A percentile compares a stretch with the other conserved stretches of the same genome.
Evolutionary conservation across 2,113 vertebrate genomes (phyloP).

Genomic region (Baryphthengus martii): DNA sequence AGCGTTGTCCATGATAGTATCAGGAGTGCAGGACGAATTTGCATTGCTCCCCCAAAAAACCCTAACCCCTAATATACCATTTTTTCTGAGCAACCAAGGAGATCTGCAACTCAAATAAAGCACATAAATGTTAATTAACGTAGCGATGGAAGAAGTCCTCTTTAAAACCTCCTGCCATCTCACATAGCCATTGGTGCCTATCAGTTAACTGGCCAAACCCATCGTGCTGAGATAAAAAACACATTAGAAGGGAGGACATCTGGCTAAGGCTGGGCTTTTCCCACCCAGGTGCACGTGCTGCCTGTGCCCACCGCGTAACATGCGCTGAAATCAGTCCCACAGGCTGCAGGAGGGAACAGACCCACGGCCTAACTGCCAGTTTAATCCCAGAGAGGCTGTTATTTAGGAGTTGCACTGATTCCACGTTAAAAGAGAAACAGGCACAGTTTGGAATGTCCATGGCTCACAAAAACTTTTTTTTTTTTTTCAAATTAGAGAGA

Average conservation of each 20-base stretch:
- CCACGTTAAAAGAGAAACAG: neutral
- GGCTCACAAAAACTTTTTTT: neutral
- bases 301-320: accelerated
- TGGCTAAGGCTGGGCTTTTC: neutral
- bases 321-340: neutral
- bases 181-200: neutral
- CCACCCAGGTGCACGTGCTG: neutral
- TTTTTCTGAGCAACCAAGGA: neutral
- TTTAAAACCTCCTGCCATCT: neutral
- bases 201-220: neutral
- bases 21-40: neutral
- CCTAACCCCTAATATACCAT: neutral
- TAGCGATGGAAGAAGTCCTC: neutral
- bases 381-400: neutral
- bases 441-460: neutral
- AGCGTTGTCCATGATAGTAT: neutral
- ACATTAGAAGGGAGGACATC: neutral
- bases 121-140: neutral
- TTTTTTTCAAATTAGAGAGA: neutral
- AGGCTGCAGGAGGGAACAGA: neutral
- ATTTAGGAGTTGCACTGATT: neutral
- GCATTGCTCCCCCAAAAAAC: neutral
- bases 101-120: neutral
- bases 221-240: neutral
- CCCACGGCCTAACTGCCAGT: neutral